Conservation (phyloP, 2,888 invertebrate genomes). For the Bombylius major region DNA sequence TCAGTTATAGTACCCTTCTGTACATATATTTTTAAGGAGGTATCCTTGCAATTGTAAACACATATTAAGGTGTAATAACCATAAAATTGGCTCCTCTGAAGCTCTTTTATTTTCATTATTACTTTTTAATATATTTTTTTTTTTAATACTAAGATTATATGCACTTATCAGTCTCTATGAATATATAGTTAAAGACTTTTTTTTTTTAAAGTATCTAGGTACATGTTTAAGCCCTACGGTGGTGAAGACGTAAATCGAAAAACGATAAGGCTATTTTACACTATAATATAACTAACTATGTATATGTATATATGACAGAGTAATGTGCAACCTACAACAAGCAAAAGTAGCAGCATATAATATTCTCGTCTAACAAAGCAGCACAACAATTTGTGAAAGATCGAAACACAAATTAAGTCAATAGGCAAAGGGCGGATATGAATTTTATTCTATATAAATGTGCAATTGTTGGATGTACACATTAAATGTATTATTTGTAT, state of each 20-base stretch:
- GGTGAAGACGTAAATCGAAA: neutral
- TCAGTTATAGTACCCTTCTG: neutral
- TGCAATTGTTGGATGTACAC: neutral
- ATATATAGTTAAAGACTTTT: too few relatives aligned
- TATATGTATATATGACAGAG: too few relatives aligned
- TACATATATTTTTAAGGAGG: neutral
- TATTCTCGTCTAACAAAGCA: neutral
- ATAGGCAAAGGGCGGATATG: constrained; percentile 4
- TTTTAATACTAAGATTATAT: neutral
- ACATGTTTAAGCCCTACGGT: neutral
- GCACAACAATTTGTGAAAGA: neutral
- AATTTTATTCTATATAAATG: neutral
- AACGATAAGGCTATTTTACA: neutral
- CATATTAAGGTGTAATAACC: constrained; percentile 18
- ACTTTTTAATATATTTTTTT: neutral
- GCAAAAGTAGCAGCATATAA: too few relatives aligned
- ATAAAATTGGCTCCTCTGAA: constrained; percentile 17
- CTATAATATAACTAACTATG: too few relatives aligned
- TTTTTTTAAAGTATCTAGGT: neutral
- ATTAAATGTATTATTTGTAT: too few relatives aligned
- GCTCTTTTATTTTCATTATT: constrained; percentile 9
- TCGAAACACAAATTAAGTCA: constrained; percentile 10
- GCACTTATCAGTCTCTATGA: neutral
- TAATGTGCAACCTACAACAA: neutral
- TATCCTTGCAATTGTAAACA: constrained; percentile 15